These are phyloP conservation scores for Lasioglossum marginatum DNA, from an alignment of 2,888 invertebrate species.

Conservation along the genomic window DNA sequence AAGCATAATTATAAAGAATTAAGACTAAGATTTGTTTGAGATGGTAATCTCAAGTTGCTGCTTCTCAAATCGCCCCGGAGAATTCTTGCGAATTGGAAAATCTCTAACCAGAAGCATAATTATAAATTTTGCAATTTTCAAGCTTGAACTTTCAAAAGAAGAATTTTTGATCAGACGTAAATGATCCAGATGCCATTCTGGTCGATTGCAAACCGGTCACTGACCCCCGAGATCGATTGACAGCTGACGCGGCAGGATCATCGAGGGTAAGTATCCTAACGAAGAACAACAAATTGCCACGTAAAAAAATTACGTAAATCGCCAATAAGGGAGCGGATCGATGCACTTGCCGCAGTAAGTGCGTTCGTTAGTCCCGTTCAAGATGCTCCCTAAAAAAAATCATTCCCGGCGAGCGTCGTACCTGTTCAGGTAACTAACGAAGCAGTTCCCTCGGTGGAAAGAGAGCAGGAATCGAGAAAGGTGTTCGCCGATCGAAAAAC, in stretches of 20 bases:
- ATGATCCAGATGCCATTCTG: no score
- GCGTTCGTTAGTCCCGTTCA: not conserved
- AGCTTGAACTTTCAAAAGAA: no score
- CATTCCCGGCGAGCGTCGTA: no score
- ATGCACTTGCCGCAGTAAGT: not conserved
- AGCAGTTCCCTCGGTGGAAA: not conserved
- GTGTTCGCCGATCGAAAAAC: slow-evolving; percentile 42
- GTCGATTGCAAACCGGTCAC: not conserved
- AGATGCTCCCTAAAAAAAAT: not conserved
- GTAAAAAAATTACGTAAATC: not conserved
- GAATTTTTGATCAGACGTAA: no score
- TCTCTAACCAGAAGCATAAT: no score
- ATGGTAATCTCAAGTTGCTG: no score
- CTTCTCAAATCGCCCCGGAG: no score
- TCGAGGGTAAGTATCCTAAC: not conserved
- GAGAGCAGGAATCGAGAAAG: slow-evolving; percentile 29
- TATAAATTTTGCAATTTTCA: no score
- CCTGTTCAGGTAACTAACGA: not conserved
- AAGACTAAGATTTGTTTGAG: no score
- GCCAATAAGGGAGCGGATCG: not conserved
- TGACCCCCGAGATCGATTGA: not conserved
- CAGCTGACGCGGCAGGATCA: not conserved
- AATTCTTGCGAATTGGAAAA: no score
- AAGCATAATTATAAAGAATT: no score
- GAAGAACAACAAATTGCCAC: not conserved